Base-by-base conservation (phyloP, 2,797 vertebrate species). In the Tragopan temminckii region DNA sequence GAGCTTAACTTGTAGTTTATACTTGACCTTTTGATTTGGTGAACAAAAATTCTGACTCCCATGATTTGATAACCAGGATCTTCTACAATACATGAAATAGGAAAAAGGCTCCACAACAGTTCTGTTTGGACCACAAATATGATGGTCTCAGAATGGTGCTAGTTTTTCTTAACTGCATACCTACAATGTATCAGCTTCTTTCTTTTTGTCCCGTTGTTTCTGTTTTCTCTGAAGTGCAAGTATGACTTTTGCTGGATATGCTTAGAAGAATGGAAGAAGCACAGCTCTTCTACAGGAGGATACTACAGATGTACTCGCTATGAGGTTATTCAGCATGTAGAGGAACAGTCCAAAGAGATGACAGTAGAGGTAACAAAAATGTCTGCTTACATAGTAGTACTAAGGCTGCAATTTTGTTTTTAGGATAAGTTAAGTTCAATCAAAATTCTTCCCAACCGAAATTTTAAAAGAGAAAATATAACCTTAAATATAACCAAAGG, bases 241-340 rank as follows among this genome's bases (percentile, higher is more conserved):
- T 99, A 99, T 80, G 99, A 99, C 96, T 99, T 99, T 95, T 99
- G 99, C 97, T 99, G 99, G 99, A 99, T 99, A 97, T 99, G 99
- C 96, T 97, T 99, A 96, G 99, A 99, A 97, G 99, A 99, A 92
- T 99, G 99, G 99, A 99, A 99, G 97, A 99, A 99, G 71, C 99
- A 99, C 97, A 99, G 99, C 97, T 99, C 99, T 58, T 99, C 99
- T 63, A 99, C 99, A 24, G 99, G 99, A 90, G 99, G 99, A 35
- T 99, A 99, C 96, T 99, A 99, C 94, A 98, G 99, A 88, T 99
- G 99, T 95, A 99, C 99, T 38, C 99, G 99, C 80, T 99, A 99
- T 67, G 99, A 99, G 96, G 98, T 99, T 86, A 99, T 99, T 94
- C 99, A 99, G 71, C 99, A 99, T 69, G 99, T 99, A 96, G 99